phyloP scores from a whole-genome alignment of 92 coral and sea anemone species.

The Porites divaricata region DNA sequence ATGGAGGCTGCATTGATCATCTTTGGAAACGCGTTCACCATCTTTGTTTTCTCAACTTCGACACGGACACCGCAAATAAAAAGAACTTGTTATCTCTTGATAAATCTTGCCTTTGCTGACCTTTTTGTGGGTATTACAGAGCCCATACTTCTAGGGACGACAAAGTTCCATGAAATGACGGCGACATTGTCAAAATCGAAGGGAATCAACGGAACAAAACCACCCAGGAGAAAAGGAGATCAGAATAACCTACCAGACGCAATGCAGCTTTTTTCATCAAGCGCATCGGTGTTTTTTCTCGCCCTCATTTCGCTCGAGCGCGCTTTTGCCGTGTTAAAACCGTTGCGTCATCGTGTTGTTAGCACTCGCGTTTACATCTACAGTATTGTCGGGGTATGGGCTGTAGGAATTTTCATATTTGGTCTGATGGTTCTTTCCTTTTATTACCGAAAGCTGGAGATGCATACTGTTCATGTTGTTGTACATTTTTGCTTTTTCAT shows the following conservation, averaged over 20 bases:
- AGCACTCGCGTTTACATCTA: neutral
- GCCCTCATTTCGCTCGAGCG: conserved; percentile 15
- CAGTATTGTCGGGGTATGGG: neutral
- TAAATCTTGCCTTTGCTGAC: conserved; percentile 22
- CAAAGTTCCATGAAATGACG: too few relatives aligned
- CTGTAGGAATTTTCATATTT: neutral
- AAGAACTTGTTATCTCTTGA: conserved; percentile 2
- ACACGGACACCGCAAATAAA: neutral
- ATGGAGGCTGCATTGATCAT: neutral
- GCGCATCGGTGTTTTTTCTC: neutral
- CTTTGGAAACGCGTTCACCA: neutral
- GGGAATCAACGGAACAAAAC: too few relatives aligned
- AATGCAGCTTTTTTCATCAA: neutral
- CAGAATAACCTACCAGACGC: neutral
- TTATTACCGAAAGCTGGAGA: neutral
- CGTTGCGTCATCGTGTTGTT: conserved; percentile 2
- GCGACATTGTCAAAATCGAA: too few relatives aligned
- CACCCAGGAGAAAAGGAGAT: too few relatives aligned
- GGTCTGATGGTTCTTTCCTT: too few relatives aligned
- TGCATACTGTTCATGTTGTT: neutral
- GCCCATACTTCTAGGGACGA: neutral
- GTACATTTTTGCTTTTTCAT: neutral
- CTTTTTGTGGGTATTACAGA: conserved; percentile 9
- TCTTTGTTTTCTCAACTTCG: neutral
- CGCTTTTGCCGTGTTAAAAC: neutral